Conservation (phyloP, 2,888 invertebrate species). For the Diachrysia chrysitis region DNA sequence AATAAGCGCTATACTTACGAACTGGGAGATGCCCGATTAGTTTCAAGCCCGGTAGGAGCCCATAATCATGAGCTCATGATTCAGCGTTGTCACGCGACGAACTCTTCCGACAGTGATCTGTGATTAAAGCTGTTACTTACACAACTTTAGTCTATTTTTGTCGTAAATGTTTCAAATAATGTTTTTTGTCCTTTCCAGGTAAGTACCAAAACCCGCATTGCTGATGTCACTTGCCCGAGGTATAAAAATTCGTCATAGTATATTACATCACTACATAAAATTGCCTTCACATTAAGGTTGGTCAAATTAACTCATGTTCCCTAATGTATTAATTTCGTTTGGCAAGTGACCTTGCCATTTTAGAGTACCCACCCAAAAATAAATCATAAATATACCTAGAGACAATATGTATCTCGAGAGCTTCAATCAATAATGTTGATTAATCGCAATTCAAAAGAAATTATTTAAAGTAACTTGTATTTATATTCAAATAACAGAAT, state of each 20-base stretch:
- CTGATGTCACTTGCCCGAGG: conserved; percentile 26
- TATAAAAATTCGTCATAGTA: conserved; percentile 20
- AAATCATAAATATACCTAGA: neutral
- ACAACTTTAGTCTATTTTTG: no score
- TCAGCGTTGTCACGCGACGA: no score
- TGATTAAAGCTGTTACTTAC: no score
- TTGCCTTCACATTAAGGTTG: conserved; percentile 18
- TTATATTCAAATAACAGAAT: neutral
- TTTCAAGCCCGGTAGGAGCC: no score
- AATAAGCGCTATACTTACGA: no score
- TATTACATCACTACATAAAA: conserved; percentile 23
- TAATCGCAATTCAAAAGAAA: neutral
- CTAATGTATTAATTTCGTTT: conserved; percentile 47
- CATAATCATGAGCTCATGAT: no score
- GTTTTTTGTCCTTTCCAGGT: conserved; percentile 62
- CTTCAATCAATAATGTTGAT: neutral
- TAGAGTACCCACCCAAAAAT: conserved; percentile 14
- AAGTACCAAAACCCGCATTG: conserved; percentile 46
- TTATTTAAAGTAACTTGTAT: no score
- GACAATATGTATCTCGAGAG: neutral
- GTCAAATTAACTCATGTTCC: conserved; percentile 42
- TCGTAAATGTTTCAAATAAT: neutral
- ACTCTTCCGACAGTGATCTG: no score
- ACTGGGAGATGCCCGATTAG: no score
- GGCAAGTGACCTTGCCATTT: conserved; percentile 28